Percentiles rank a stretch among this genome's conserved stretches.
phyloP scores from a whole-genome alignment of 2,113 vertebrate species.

The Forbesichthys papilliferus region DNA sequence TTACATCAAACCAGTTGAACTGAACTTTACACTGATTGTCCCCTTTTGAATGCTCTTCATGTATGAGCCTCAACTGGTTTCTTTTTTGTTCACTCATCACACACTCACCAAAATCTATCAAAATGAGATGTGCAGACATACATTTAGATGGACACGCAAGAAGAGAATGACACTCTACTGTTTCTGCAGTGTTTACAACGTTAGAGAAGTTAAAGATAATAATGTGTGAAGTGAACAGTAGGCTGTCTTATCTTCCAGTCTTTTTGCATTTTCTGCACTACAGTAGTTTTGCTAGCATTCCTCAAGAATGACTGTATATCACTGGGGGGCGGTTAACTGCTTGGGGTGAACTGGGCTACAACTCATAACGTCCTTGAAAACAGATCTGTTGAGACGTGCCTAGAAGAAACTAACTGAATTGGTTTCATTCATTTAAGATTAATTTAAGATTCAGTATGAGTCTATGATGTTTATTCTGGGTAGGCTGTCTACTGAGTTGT shows the following conservation, averaged over 20 bases:
- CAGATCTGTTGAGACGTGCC: neutral
- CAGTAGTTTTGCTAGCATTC: slow-evolving; percentile 16
- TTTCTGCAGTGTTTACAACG: no score
- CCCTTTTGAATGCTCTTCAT: no score
- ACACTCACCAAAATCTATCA: no score
- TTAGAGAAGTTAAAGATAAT: no score
- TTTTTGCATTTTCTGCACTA: neutral
- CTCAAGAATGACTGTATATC: slow-evolving; percentile 11
- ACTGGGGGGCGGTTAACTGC: neutral
- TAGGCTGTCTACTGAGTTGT: neutral
- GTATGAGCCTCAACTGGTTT: no score
- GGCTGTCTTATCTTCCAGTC: slow-evolving; percentile 1
- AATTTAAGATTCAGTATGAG: neutral
- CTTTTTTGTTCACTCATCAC: no score
- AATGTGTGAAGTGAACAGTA: no score
- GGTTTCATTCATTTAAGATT: neutral
- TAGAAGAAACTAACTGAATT: neutral
- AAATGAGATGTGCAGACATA: no score
- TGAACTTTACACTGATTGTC: no score
- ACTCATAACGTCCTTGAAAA: neutral
- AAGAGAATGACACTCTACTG: no score
- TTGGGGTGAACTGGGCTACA: neutral
- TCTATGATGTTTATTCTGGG: neutral
- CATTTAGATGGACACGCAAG: no score
- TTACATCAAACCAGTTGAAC: no score